Base-by-base conservation (phyloP, 35 echinoderm and acorn worm species). In the Eucidaris tribuloides region DNA sequence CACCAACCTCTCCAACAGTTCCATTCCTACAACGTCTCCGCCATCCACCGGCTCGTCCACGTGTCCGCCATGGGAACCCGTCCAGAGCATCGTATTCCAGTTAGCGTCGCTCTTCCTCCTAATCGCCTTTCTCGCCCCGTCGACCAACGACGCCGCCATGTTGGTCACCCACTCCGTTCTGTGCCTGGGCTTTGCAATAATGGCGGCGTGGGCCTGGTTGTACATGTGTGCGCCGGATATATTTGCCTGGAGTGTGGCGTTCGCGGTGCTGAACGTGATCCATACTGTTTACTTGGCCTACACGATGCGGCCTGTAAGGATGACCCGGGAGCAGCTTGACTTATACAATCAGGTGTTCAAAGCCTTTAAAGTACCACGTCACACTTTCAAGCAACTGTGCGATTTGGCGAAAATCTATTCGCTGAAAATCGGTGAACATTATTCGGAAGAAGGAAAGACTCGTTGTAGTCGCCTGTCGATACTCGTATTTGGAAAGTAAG, bases 381-480 rank as follows among this genome's bases (percentile, higher is more conserved):
- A 81, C 31, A 34, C 66, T 3, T 99, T 90, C 54, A 62, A 78
- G 27, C 68, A 87, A 39, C 84, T 99, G 7, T 93, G 86, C 58
- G 41, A 72, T 17, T 56, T 82, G 46, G 91, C 90, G 5, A 99
- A 90, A 46, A 62, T 89, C 15, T 76, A 65, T 28, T 93, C 96
- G 33, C 85, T 99, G 45, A 99, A 92, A 79, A 93, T 93, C 22
- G 96, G 96, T 44, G 96, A 99, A 70, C 83, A 92, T 81, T 97
- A 99, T 68, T 91, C 96, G 18, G 86, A 90, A 27, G 90, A 99
- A 76, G 91, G 91, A 17, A 90, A 82, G 45, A 90, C 96, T 24
- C 57, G 65, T 32, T 87, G 82, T 35, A 85, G 81, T 41, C 64
- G 87, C 18, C 79, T 99, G 3, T 93, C 91, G 6, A 78, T 99